These are phyloP conservation scores for Halcyon chelicuti DNA, from an alignment of 2,797 vertebrate species.

Conservation along the genomic window DNA sequence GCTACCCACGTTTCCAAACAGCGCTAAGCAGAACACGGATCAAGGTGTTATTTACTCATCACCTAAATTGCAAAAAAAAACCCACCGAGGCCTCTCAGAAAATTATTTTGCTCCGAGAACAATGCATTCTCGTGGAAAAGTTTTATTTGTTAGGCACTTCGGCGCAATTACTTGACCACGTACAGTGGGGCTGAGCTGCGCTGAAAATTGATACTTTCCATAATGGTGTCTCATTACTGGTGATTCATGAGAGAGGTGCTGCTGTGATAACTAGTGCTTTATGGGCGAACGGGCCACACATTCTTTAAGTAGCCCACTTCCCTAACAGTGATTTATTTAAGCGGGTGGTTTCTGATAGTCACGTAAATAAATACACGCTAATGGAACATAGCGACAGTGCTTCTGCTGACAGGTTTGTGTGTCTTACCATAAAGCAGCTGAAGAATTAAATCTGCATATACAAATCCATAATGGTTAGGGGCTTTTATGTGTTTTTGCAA, in stretches of 20 bases:
- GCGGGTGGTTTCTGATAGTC: slow-evolving; percentile 18
- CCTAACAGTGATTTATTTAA: slow-evolving; percentile 53
- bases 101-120: not conserved
- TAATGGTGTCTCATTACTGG: slow-evolving; percentile 17
- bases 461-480: slow-evolving; percentile 54
- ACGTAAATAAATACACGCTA: slow-evolving; percentile 56
- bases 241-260: slow-evolving; percentile 56
- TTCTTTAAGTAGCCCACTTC: slow-evolving; percentile 44
- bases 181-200: not conserved
- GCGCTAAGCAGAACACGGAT: not conserved
- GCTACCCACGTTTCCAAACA: not conserved
- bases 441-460: slow-evolving; percentile 57
- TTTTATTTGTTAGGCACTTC: slow-evolving; percentile 41
- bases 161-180: slow-evolving; percentile 18
- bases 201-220: slow-evolving; percentile 57
- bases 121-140: not conserved
- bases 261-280: slow-evolving; percentile 63
- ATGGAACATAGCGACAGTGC: not conserved
- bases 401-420: slow-evolving; percentile 48
- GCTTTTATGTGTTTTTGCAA: slow-evolving; percentile 41
- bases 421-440: slow-evolving; percentile 25
- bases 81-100: not conserved
- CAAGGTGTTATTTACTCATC: not conserved
- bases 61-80: not conserved
- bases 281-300: not conserved